phyloP scores from a whole-genome alignment of 2,888 invertebrate genomes.

The Drosophila anomalipes region DNA sequence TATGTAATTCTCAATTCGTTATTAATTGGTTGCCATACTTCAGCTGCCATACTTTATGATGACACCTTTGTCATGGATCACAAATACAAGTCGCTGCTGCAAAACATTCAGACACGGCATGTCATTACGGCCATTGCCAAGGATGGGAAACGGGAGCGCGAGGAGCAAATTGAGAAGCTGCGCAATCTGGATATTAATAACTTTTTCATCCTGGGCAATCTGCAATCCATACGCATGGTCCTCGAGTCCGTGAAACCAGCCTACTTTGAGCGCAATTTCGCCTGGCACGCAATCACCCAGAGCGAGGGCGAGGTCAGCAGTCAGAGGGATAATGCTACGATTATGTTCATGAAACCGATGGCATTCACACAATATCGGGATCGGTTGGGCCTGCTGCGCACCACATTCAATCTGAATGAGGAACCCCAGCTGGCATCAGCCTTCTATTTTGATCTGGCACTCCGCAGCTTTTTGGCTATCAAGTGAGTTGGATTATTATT shows the following conservation, averaged over 20 bases:
- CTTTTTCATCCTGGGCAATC: constrained; percentile 93
- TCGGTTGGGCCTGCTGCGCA: constrained; percentile 89
- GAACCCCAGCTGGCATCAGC: constrained; percentile 92
- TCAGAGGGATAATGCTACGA: constrained; percentile 91
- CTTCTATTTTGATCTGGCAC: constrained; percentile 94
- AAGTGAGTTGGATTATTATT: constrained; percentile 87
- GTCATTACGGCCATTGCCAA: constrained; percentile 90
- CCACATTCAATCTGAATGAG: constrained; percentile 89
- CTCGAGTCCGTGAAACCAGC: constrained; percentile 90
- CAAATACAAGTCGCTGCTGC: constrained; percentile 95
- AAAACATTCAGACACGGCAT: constrained; percentile 96
- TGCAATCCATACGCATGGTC: constrained; percentile 89
- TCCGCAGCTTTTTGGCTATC: constrained; percentile 90
- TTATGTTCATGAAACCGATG: constrained; percentile 91
- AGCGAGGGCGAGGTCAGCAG: constrained; percentile 91
- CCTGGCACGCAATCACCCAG: constrained; percentile 94
- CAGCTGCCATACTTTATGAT: constrained; percentile 94
- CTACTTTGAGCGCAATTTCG: constrained; percentile 93
- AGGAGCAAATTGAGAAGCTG: constrained; percentile 90
- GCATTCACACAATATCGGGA: constrained; percentile 90
- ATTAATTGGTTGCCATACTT: neutral
- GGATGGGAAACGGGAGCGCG: constrained; percentile 86
- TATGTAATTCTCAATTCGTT: neutral
- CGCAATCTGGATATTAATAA: constrained; percentile 94
- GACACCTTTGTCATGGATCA: constrained; percentile 96